Percentiles rank a stretch among this genome's conserved stretches.
Conservation (phyloP, 2,797 vertebrate species). For the Smutsia gigantea region DNA sequence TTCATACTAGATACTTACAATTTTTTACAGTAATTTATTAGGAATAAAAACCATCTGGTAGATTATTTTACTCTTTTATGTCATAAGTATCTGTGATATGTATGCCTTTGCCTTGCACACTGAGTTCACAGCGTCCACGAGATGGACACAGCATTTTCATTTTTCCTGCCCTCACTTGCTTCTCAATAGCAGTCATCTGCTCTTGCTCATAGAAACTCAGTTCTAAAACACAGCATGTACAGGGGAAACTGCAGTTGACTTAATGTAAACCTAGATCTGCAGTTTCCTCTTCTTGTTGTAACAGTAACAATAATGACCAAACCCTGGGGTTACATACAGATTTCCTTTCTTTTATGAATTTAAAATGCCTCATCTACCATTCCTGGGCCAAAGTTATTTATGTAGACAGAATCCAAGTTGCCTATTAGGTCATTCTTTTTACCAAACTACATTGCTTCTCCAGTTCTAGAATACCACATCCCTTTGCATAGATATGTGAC, state of each 20-base stretch:
- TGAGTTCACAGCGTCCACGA: background rate
- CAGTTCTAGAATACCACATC: background rate
- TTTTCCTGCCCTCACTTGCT: background rate
- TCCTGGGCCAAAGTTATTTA: background rate
- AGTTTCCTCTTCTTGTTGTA: constrained; percentile 49
- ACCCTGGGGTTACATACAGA: background rate
- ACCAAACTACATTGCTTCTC: background rate
- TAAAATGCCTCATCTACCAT: constrained; percentile 21
- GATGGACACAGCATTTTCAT: background rate
- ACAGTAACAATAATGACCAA: background rate
- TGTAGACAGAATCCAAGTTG: background rate
- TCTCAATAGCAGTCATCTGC: background rate
- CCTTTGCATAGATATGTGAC: background rate
- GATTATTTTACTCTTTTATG: background rate
- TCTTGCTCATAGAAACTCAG: background rate
- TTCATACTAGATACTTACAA: background rate
- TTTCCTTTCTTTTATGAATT: constrained; percentile 51
- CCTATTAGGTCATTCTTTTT: background rate
- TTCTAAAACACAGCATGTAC: background rate
- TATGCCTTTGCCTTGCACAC: background rate
- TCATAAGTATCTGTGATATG: background rate
- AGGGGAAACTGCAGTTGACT: constrained; percentile 59
- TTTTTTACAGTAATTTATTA: background rate
- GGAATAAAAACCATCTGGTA: background rate
- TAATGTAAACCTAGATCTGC: background rate